Percentiles rank a stretch among this genome's conserved stretches.
phyloP scores from a whole-genome alignment of 2,797 vertebrate species.

The Characodon lateralis region DNA sequence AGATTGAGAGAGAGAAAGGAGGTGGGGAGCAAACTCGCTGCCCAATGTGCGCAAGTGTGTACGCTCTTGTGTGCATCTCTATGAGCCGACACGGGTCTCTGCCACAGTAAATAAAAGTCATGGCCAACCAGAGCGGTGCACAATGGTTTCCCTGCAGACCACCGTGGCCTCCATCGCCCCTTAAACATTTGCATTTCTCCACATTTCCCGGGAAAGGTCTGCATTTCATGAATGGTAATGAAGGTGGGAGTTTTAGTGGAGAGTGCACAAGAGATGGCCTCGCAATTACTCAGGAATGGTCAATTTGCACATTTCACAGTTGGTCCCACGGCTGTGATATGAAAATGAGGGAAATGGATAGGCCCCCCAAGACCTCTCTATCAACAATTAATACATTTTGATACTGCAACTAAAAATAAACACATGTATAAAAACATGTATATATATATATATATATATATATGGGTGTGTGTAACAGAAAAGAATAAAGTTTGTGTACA shows the following conservation, averaged over 20 bases:
- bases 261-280: constrained; percentile 76
- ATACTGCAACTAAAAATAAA: background rate
- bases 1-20: background rate
- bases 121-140: constrained; percentile 74
- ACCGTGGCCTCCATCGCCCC: constrained; percentile 61
- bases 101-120: constrained; percentile 82
- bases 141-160: constrained; percentile 76
- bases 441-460: no score
- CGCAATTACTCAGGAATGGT: constrained; percentile 79
- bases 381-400: constrained; percentile 77
- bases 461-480: constrained; percentile 18
- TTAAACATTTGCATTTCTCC: constrained; percentile 81
- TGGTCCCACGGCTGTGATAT: constrained; percentile 73
- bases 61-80: constrained; percentile 51
- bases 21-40: constrained; percentile 27
- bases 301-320: constrained; percentile 78
- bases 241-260: constrained; percentile 79
- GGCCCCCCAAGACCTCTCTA: constrained; percentile 66
- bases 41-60: constrained; percentile 37
- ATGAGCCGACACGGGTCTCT: constrained; percentile 69
- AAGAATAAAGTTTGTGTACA: constrained; percentile 60
- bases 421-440: no score
- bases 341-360: constrained; percentile 81
- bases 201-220: constrained; percentile 78
- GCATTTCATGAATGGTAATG: constrained; percentile 87